Percentiles rank a stretch among this genome's conserved stretches.
These are phyloP conservation scores for Cryptotis parvus DNA, from an alignment of 2,113 vertebrate species.

Conservation along the genomic window DNA sequence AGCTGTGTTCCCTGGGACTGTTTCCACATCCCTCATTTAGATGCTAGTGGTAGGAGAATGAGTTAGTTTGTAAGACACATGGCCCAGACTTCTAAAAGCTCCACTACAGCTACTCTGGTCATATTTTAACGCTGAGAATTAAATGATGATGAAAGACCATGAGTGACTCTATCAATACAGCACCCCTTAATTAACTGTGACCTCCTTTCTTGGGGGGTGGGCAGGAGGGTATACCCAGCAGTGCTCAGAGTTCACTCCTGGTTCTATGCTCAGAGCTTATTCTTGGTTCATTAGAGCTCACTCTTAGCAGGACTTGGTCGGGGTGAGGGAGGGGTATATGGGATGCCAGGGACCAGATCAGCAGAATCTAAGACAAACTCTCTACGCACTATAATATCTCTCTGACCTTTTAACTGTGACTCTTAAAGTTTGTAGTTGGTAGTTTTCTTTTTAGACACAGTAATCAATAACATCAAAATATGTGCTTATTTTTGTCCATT, in stretches of 20 bases:
- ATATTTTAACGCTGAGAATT: background rate
- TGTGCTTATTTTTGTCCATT: background rate
- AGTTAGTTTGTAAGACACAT: background rate
- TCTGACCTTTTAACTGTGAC: no score
- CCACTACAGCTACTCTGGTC: no score
- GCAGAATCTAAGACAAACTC: no score
- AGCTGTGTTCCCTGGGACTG: accelerated
- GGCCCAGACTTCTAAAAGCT: background rate
- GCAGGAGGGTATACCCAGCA: no score
- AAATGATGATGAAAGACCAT: background rate
- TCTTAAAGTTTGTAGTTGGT: background rate
- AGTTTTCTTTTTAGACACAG: background rate
- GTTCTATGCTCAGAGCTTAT: no score
- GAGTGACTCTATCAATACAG: accelerated
- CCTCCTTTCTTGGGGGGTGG: no score
- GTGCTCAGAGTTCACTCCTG: no score
- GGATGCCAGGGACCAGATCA: no score
- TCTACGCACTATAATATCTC: no score
- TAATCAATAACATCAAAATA: background rate
- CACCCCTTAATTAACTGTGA: background rate
- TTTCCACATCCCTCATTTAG: background rate
- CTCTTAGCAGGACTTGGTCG: no score
- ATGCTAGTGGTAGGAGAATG: background rate
- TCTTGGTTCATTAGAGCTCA: no score
- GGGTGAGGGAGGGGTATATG: no score